These are phyloP conservation scores for Acanthurus lineatus DNA, from an alignment of 2,797 vertebrate species.

Conservation along the genomic window DNA sequence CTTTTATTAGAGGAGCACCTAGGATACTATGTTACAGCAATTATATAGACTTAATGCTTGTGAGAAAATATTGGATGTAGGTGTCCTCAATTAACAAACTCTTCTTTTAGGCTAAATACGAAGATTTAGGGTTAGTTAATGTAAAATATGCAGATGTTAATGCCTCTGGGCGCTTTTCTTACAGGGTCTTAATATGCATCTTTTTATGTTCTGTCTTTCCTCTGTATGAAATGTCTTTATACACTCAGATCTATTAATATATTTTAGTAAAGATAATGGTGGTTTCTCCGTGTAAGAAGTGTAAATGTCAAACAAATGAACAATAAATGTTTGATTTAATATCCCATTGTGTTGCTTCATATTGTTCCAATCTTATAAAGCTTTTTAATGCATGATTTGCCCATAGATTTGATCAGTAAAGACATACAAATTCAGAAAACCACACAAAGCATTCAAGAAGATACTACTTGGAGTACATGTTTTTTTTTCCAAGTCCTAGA, in stretches of 20 bases:
- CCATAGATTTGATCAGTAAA: background rate
- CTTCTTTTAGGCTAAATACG: constrained; percentile 55
- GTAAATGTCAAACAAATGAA: constrained; percentile 82
- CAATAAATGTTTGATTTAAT: constrained; percentile 83
- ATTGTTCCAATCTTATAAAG: background rate
- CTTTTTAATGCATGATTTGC: background rate
- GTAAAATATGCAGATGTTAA: constrained; percentile 55
- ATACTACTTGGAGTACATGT: too few relatives aligned
- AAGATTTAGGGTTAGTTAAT: constrained; percentile 53
- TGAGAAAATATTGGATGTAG: constrained; percentile 51
- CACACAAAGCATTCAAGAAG: too few relatives aligned
- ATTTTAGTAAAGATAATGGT: constrained; percentile 86
- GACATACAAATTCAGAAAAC: background rate
- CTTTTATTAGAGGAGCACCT: constrained; percentile 47
- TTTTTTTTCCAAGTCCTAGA: too few relatives aligned
- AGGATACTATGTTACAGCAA: constrained; percentile 31
- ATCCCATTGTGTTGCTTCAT: background rate
- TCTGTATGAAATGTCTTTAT: constrained; percentile 83
- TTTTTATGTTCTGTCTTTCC: constrained; percentile 75
- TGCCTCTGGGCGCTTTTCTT: constrained; percentile 70
- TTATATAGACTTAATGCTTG: constrained; percentile 33
- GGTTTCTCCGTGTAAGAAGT: constrained; percentile 79
- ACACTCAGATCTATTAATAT: constrained; percentile 85
- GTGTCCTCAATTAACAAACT: constrained; percentile 52
- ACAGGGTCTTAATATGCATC: constrained; percentile 77